These are phyloP conservation scores for Meliscaeva auricollis DNA, from an alignment of 2,888 invertebrate species.

Conservation along the genomic window DNA sequence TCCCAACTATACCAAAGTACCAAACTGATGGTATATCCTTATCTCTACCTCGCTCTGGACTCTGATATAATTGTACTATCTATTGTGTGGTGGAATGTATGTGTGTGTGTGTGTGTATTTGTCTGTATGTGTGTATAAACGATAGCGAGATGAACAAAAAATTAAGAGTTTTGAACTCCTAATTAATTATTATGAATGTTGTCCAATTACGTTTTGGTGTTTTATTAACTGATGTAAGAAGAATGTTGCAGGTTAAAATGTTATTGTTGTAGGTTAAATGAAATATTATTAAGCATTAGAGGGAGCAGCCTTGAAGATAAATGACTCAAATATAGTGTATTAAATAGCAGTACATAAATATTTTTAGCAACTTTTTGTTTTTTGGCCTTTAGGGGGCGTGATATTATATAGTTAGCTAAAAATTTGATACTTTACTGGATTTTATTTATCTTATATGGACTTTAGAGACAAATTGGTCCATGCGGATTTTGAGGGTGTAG, in stretches of 20 bases:
- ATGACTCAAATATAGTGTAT: conserved; percentile 23
- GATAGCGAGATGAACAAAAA: conserved; percentile 32
- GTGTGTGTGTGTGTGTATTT: background rate
- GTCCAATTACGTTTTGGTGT: conserved; percentile 33
- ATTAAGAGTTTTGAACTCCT: conserved; percentile 43
- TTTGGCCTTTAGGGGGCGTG: background rate
- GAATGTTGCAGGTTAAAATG: conserved; percentile 31
- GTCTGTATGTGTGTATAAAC: background rate
- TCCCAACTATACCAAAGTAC: background rate
- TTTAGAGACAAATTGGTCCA: too few species aligned
- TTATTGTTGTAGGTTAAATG: conserved; percentile 16
- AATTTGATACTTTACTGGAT: too few species aligned
- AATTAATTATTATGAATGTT: conserved; percentile 45
- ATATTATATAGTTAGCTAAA: too few species aligned
- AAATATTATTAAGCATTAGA: conserved; percentile 14
- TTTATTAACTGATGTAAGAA: conserved; percentile 33
- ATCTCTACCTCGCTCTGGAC: conserved; percentile 13
- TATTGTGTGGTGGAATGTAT: background rate
- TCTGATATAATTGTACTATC: conserved; percentile 3
- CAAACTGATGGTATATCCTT: conserved; percentile 17
- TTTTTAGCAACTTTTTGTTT: background rate
- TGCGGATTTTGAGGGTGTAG: too few species aligned
- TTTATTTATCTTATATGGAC: background rate
- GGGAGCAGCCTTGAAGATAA: background rate
- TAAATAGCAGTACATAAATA: conserved; percentile 2